Evolutionary conservation across 2,113 vertebrate genomes (phyloP).

Genomic region (Cynocephalus volans): DNA sequence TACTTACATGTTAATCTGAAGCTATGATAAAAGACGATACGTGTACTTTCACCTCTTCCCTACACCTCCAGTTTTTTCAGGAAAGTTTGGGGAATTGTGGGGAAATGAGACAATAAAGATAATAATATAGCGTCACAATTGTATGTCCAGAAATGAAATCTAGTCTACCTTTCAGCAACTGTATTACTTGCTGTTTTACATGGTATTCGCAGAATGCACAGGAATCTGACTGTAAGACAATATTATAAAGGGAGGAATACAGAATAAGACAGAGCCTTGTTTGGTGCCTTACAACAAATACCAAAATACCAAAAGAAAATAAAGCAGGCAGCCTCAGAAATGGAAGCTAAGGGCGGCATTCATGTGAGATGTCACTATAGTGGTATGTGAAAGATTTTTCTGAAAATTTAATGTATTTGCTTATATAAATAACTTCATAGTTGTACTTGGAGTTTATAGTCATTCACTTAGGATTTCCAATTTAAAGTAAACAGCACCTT

Average conservation of each 20-base stretch:
- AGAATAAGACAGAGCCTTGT: not conserved
- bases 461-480: not conserved
- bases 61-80: not conserved
- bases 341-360: not conserved
- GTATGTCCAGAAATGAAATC: not conserved
- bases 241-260: not conserved
- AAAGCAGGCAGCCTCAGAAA: not conserved
- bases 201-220: not conserved
- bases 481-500: not conserved
- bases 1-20: not conserved
- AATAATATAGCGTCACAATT: not conserved
- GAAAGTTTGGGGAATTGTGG: not conserved
- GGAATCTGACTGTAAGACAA: not conserved
- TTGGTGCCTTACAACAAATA: not conserved
- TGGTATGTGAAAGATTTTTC: not conserved
- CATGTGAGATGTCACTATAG: not conserved
- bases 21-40: not conserved
- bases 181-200: not conserved
- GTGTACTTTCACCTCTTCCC: not conserved
- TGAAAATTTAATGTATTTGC: not conserved
- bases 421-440: conserved; percentile 11
- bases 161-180: not conserved
- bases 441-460: conserved; percentile 1
- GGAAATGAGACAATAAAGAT: not conserved
- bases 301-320: conserved; percentile 3